Evolutionary conservation across 2,113 vertebrate species (phyloP).

Genomic region (Odontophorus gujanensis): DNA sequence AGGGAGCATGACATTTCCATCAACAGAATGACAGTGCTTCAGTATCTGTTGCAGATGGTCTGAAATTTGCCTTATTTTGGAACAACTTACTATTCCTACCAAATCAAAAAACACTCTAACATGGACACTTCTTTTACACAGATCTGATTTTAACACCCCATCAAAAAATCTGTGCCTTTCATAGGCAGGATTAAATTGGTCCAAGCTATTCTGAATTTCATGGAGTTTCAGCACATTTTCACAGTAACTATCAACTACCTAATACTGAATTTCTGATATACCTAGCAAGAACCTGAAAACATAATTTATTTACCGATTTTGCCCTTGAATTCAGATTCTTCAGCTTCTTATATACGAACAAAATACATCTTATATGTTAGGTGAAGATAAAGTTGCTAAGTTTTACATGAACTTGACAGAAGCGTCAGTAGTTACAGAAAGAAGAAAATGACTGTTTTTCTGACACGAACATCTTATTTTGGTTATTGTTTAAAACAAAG

Average conservation of each 20-base stretch:
- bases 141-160: not conserved
- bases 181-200: not conserved
- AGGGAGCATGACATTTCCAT: not conserved
- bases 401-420: not conserved
- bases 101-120: not conserved
- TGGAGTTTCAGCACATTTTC: not conserved
- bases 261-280: not conserved
- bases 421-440: not conserved
- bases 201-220: not conserved
- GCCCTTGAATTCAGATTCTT: not conserved
- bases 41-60: not conserved
- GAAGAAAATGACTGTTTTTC: not conserved
- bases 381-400: not conserved
- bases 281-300: not conserved
- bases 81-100: not conserved
- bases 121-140: not conserved
- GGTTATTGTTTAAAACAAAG: not conserved
- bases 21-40: not conserved
- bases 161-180: not conserved
- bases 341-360: not conserved
- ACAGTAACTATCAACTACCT: not conserved
- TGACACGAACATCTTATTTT: not conserved
- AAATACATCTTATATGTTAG: accelerated
- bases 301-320: not conserved
- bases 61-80: not conserved